Percentiles rank a stretch among this genome's conserved stretches.
Conservation (phyloP, 2,888 invertebrate species). For the Petrolisthes cinctipes region DNA sequence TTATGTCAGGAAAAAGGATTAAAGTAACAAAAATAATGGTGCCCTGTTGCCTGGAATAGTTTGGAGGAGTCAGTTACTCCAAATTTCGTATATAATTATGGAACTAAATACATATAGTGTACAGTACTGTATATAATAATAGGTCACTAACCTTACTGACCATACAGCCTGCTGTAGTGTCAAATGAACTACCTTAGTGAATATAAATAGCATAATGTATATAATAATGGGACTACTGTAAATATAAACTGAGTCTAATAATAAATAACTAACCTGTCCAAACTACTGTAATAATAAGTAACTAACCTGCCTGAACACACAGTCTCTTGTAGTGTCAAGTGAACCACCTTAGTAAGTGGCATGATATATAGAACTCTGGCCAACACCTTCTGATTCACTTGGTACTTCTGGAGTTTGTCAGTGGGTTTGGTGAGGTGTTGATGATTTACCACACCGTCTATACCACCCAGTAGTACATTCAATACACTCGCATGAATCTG, state of each 20-base stretch:
- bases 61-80: too few species aligned
- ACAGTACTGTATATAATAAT: too few species aligned
- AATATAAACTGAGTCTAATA: too few species aligned
- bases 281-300: neutral
- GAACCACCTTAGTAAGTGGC: slow-evolving; percentile 39
- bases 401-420: slow-evolving; percentile 17
- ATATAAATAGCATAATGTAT: slow-evolving; percentile 29
- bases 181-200: slow-evolving; percentile 41
- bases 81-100: too few species aligned
- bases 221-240: too few species aligned
- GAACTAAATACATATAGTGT: too few species aligned
- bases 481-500: neutral
- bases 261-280: too few species aligned
- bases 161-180: slow-evolving; percentile 36
- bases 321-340: slow-evolving; percentile 39
- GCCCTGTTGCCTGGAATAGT: too few species aligned
- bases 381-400: slow-evolving; percentile 5
- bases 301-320: slow-evolving; percentile 29
- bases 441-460: slow-evolving; percentile 34
- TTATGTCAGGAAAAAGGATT: too few species aligned
- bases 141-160: slow-evolving; percentile 18
- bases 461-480: slow-evolving; percentile 18
- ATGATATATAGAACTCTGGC: slow-evolving; percentile 45
- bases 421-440: slow-evolving; percentile 28
- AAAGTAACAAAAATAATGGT: too few species aligned